Percentiles rank a stretch among this genome's conserved stretches.
phyloP scores from a whole-genome alignment of 2,888 invertebrate species.

The Cheilosia soror region DNA sequence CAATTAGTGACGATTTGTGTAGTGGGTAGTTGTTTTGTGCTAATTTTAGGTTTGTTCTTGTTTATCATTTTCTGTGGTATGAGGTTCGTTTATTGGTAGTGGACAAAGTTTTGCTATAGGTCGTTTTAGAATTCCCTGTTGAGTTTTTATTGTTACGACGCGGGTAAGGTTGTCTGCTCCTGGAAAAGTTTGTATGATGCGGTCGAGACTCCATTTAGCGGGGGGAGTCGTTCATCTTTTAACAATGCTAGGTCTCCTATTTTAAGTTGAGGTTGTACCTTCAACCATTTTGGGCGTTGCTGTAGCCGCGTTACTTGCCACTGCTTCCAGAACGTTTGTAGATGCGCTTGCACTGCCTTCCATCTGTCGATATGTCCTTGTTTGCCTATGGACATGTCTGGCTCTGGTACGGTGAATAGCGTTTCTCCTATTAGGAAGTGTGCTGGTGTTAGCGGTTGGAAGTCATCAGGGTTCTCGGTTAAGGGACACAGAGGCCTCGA shows the following conservation, averaged over 20 bases:
- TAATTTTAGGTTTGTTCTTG: not conserved
- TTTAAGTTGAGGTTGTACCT: not conserved
- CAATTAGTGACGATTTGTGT: too few relatives aligned
- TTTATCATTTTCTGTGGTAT: not conserved
- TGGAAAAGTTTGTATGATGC: not conserved
- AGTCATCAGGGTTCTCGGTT: too few relatives aligned
- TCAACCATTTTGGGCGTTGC: constrained; percentile 27
- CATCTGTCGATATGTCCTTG: constrained; percentile 17
- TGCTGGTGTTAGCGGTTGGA: too few relatives aligned
- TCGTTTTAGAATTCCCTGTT: constrained; percentile 7
- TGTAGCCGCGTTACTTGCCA: constrained; percentile 13
- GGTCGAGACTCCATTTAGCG: not conserved
- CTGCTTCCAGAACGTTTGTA: constrained; percentile 4
- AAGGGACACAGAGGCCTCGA: too few relatives aligned
- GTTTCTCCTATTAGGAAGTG: too few relatives aligned
- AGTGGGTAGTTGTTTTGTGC: too few relatives aligned
- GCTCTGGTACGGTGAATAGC: too few relatives aligned
- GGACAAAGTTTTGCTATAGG: constrained; percentile 18
- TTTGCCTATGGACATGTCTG: constrained; percentile 15
- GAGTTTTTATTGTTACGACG: not conserved
- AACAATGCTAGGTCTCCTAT: not conserved
- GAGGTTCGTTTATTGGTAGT: constrained; percentile 10
- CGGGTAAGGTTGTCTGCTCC: not conserved
- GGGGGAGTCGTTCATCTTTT: constrained; percentile 10
- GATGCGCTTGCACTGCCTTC: constrained; percentile 2